Percentiles rank a stretch among this genome's conserved stretches.
Conservation (phyloP, 2,113 vertebrate genomes). For the Malurus cyaneus region DNA sequence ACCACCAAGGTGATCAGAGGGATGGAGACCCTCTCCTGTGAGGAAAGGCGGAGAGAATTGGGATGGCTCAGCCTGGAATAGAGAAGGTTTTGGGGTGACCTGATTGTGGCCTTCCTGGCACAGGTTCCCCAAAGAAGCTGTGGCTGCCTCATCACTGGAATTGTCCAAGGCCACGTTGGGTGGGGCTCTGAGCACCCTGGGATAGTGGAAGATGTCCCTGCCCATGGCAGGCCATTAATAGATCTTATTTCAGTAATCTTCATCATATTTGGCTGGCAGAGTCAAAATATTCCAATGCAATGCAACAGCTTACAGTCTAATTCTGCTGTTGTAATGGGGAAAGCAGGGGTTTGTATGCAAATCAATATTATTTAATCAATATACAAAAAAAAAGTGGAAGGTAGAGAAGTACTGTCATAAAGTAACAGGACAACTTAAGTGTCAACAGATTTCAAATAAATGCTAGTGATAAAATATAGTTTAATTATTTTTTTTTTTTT, state of each 20-base stretch:
- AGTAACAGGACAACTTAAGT: not conserved
- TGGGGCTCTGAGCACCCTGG: not conserved
- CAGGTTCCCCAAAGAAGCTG: not conserved
- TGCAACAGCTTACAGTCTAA: not conserved
- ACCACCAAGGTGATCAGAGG: not conserved
- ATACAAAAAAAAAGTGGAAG: not conserved
- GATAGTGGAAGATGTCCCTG: not conserved
- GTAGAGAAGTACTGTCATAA: not conserved
- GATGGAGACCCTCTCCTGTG: not conserved
- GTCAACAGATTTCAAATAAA: not conserved
- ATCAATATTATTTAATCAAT: not conserved
- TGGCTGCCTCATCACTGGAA: fast-evolving
- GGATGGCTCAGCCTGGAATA: not conserved
- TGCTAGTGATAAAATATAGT: not conserved
- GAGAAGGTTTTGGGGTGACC: not conserved
- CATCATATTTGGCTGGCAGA: not conserved
- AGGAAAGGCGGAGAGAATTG: not conserved
- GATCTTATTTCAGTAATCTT: not conserved
- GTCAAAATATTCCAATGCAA: not conserved
- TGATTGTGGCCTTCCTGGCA: not conserved
- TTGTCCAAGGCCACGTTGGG: not conserved
- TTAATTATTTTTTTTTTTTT: constrained; percentile 7
- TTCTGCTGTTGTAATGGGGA: not conserved
- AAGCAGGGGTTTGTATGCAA: not conserved
- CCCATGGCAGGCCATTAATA: not conserved